Evolutionary conservation across 2,888 invertebrate genomes (phyloP).

Genomic region (Papilio demoleus): DNA sequence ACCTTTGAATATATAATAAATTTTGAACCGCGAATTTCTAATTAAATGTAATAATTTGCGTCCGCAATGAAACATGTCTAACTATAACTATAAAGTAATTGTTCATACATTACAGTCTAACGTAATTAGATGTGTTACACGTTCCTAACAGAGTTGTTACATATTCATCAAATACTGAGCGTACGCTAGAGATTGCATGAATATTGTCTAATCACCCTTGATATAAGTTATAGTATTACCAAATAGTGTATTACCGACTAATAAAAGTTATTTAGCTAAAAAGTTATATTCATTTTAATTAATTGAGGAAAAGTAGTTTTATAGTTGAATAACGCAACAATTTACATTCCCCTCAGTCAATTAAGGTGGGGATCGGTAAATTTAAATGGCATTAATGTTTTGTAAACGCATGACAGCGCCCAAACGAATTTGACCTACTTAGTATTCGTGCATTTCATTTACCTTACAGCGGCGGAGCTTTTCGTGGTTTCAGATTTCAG

Average conservation of each 20-base stretch:
- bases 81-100: background rate
- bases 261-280: too few species aligned
- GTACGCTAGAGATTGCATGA: background rate
- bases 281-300: too few species aligned
- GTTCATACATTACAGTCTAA: background rate
- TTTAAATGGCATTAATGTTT: constrained; percentile 7
- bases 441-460: constrained; percentile 11
- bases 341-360: background rate
- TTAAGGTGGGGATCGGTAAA: constrained; percentile 1
- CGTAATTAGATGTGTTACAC: background rate
- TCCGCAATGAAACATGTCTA: background rate
- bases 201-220: background rate
- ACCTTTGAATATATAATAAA: too few species aligned
- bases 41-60: too few species aligned
- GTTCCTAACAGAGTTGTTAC: background rate
- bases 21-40: too few species aligned
- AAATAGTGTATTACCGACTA: too few species aligned
- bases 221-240: background rate
- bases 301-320: background rate
- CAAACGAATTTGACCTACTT: constrained; percentile 31
- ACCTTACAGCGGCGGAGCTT: background rate
- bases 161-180: constrained; percentile 3
- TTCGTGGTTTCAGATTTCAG: constrained; percentile 23
- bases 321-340: background rate
- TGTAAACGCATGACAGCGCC: background rate